Base-by-base conservation (phyloP, 2,113 vertebrate genomes). In the Trichomycterus rosablanca region DNA sequence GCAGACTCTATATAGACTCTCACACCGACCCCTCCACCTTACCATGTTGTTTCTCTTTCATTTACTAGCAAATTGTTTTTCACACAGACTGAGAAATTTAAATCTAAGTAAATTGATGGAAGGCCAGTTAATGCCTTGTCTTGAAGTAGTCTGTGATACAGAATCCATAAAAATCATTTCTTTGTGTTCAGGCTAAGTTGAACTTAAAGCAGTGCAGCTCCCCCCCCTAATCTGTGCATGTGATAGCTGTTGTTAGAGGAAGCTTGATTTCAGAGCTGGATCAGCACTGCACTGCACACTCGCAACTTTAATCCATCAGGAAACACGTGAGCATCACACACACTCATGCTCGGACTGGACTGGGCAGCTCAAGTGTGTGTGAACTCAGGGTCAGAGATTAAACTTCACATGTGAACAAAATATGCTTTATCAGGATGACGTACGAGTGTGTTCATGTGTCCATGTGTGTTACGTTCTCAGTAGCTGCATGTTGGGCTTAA, bases 291-390 rank as follows among this genome's bases (percentile, higher is more conserved):
- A 5, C 8, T 12, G 15, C 26, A 50, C 2, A 10, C 2, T 20
- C 12, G 3, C 10, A 50, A 12, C 3, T 60, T 10, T 22, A 22
- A 2, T 22, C n/a, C 49, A n/a, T n/a, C 9, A 15, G 32, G 24
- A 32, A 62, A 52, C 48, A 61, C 35, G 4, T 61, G 23, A 61
- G 24, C 6, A 14, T 51, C 34, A 40, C 26, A 63, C 19, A 15
- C 7, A 9, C 49, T 34, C 14, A 19, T 15, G 49, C 20, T 18
- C 19, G n/a, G n/a, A n/a, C n/a, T n/a, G n/a, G n/a, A 6, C 7
- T 10, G 7, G 2, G n/a, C 2, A 5, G 22, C 15, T 22, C n/a
- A n/a, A 12, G 9, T 7, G 20, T 60, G 22, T 60, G 14, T 22
- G 37, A 63, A 30, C 39, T 23, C 12, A 23, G 26, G 20, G 20